Conservation (phyloP, 2,888 invertebrate genomes). For the Diarsia brunnea region DNA sequence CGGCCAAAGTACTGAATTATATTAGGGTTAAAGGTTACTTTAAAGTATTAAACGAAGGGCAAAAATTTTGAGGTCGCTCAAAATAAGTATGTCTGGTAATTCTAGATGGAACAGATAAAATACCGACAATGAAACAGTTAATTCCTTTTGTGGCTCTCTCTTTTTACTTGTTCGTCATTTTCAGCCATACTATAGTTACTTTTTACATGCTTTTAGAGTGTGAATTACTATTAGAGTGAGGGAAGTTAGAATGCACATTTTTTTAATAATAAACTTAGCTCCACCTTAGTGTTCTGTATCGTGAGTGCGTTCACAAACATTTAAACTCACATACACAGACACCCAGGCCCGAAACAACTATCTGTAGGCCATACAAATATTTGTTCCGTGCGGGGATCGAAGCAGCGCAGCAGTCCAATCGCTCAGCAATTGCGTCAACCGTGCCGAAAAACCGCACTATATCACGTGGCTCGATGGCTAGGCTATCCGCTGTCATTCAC, state of each 20-base stretch:
- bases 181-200: not conserved
- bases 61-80: conserved; percentile 8
- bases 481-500: not conserved
- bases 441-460: too few relatives aligned
- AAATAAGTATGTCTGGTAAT: not conserved
- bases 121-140: not conserved
- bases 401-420: too few relatives aligned
- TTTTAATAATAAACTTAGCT: too few relatives aligned
- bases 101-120: not conserved
- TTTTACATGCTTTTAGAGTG: not conserved
- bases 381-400: too few relatives aligned
- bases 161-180: not conserved
- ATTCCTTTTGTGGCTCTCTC: not conserved
- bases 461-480: not conserved
- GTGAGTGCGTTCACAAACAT: too few relatives aligned
- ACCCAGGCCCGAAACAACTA: too few relatives aligned
- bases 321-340: too few relatives aligned
- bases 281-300: too few relatives aligned
- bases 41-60: conserved; percentile 27
- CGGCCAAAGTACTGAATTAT: conserved; percentile 27
- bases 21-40: conserved; percentile 21
- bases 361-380: too few relatives aligned
- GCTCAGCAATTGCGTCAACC: too few relatives aligned
- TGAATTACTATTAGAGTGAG: not conserved
- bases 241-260: not conserved